These are phyloP conservation scores for Scomber scombrus DNA, from an alignment of 2,113 vertebrate genomes.

Conservation along the genomic window DNA sequence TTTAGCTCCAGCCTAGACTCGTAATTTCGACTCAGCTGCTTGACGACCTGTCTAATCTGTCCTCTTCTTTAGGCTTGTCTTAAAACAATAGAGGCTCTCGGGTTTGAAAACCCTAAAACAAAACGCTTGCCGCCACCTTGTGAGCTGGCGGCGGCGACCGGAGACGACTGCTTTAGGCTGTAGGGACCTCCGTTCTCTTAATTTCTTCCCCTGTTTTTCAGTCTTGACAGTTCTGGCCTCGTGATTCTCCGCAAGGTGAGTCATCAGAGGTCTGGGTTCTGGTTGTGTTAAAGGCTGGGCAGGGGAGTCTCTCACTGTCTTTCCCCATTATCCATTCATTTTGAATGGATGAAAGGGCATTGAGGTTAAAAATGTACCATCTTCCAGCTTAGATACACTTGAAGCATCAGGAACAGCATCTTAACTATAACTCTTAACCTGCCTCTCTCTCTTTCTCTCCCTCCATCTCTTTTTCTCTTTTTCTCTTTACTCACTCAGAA, in stretches of 20 bases:
- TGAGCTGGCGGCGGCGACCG: slow-evolving; percentile 4
- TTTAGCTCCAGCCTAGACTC: slow-evolving; percentile 15
- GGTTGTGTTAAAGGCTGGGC: slow-evolving; percentile 37
- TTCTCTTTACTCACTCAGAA: slow-evolving; percentile 88
- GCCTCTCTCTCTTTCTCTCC: background rate
- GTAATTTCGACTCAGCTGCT: slow-evolving; percentile 9
- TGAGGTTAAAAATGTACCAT: slow-evolving; percentile 18
- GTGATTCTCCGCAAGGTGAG: slow-evolving; percentile 77
- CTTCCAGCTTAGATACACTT: background rate
- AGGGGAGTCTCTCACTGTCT: slow-evolving; percentile 28
- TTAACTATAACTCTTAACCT: slow-evolving; percentile 9
- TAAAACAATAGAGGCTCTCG: slow-evolving; percentile 27
- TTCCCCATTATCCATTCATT: slow-evolving; percentile 33
- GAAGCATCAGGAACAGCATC: slow-evolving; percentile 5
- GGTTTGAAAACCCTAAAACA: slow-evolving; percentile 11
- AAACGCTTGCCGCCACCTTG: slow-evolving; percentile 7
- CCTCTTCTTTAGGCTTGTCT: background rate
- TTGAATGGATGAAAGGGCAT: slow-evolving; percentile 13
- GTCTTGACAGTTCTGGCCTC: slow-evolving; percentile 68
- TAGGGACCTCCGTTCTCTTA: slow-evolving; percentile 61
- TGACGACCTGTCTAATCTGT: slow-evolving; percentile 22
- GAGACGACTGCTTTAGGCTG: slow-evolving; percentile 31
- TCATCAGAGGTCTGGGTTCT: slow-evolving; percentile 64
- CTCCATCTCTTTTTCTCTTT: slow-evolving; percentile 77
- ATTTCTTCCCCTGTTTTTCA: slow-evolving; percentile 65